phyloP scores from a whole-genome alignment of 2,888 invertebrate genomes.

The Drepanosiphum platanoidis region DNA sequence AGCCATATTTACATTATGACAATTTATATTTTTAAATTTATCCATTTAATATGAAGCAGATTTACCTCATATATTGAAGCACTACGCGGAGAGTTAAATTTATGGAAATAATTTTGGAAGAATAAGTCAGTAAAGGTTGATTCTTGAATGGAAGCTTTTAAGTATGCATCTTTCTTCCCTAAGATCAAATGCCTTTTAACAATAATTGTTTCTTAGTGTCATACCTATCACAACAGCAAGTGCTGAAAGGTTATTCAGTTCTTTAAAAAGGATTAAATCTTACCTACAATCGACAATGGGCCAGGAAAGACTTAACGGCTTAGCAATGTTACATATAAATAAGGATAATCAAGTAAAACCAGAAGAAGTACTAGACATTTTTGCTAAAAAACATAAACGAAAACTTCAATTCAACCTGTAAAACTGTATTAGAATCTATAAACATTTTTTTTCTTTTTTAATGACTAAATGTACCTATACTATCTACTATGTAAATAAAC shows the following conservation, averaged over 20 bases:
- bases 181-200: conserved; percentile 31
- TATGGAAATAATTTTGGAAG: conserved; percentile 42
- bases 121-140: conserved; percentile 13
- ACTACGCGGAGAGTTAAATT: too few species aligned
- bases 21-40: too few species aligned
- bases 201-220: conserved; percentile 8
- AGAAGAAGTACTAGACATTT: too few species aligned
- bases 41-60: too few species aligned
- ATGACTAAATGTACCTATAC: neutral
- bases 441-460: neutral
- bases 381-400: too few species aligned
- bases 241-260: conserved; percentile 25
- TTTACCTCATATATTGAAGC: too few species aligned
- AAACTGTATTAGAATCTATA: conserved; percentile 1
- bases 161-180: conserved; percentile 27
- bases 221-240: conserved; percentile 32
- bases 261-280: conserved; percentile 27
- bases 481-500: neutral
- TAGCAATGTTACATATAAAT: conserved; percentile 12
- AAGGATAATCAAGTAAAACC: neutral
- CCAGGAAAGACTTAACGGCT: conserved; percentile 1
- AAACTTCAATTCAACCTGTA: conserved; percentile 3
- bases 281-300: conserved; percentile 27
- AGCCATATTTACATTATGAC: too few species aligned
- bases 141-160: conserved; percentile 33